Base-by-base conservation (phyloP, 2,797 vertebrate genomes). In the Chrysocyon brachyurus region DNA sequence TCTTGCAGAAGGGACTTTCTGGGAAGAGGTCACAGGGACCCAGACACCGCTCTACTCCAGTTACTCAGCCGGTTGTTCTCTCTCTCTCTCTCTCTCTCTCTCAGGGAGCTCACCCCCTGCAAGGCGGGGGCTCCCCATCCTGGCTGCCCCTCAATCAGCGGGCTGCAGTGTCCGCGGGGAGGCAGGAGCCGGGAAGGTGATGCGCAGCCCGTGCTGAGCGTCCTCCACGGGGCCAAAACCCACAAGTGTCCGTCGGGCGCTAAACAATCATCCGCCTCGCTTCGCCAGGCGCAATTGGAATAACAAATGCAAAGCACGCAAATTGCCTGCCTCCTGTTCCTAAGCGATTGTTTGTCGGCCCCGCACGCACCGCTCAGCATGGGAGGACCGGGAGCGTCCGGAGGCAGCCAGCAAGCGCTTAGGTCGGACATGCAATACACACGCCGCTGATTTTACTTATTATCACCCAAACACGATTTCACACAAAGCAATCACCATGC, bases 391-490 rank as follows among this genome's bases (percentile, higher is more conserved):
- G 22, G 91, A 61, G 94, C 87, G 95, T 59, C 68, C 1, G 19
- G 96, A 95, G 19, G 73, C 87, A 31, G 96, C 89, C 77, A 83
- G 61, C 63, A 96, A 97, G 98, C 98, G 97, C 97, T 98, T 96
- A 94, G 97, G 91, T 90, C 90, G 16, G 97, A 96, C 94, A 97
- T 81, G 98, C 93, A 82, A 98, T 98, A 98, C 98, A 98, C 98
- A 92, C 95, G 22, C 49, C n/a, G 36, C 96, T 98, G 99, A 99
- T 99, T 98, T 98, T 98, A 98, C 93, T 95, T 95, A 98, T 98
- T 98, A 98, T 98, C 97, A 98, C 95, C 97, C 98, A 98, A 98
- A 99, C 98, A 99, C 98, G 98, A 98, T 98, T 98, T 97, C 98
- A 97, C 97, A 97, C 98, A 93, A 98, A 98, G 98, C 98, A 98